Evolutionary conservation across 2,113 vertebrate species (phyloP).

Genomic region (Ginglymostoma cirratum): DNA sequence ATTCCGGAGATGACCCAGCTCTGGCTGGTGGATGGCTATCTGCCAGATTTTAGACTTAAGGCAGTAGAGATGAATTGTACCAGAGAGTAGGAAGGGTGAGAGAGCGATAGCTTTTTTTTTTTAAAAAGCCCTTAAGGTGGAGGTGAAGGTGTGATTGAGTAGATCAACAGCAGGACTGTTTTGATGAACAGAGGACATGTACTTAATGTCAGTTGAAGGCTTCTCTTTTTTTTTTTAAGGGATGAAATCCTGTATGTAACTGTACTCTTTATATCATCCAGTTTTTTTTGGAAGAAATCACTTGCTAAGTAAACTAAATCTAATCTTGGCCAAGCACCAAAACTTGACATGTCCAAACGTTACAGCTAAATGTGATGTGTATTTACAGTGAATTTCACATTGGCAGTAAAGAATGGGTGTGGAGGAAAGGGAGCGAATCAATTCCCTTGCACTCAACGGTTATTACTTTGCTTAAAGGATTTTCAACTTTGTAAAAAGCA

Average conservation of each 20-base stretch:
- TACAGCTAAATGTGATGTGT: not conserved
- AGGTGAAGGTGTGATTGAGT: not conserved
- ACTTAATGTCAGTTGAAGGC: not conserved
- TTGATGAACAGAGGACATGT: not conserved
- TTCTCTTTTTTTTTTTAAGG: too few species aligned
- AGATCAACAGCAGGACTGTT: not conserved
- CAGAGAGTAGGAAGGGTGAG: too few species aligned
- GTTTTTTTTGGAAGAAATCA: not conserved
- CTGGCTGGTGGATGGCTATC: too few species aligned
- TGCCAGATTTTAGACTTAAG: too few species aligned
- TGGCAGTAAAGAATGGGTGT: too few species aligned
- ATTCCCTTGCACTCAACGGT: not conserved
- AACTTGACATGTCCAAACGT: not conserved
- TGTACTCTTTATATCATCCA: not conserved
- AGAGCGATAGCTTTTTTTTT: too few species aligned
- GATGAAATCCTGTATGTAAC: not conserved
- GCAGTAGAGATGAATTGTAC: too few species aligned
- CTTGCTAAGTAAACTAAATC: not conserved
- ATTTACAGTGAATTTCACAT: not conserved
- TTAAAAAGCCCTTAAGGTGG: too few species aligned
- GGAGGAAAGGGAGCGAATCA: not conserved
- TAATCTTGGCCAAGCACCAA: not conserved
- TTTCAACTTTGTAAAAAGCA: not conserved
- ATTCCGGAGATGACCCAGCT: too few species aligned
- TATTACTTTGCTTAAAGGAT: not conserved